Percentiles rank a stretch among this genome's conserved stretches.
These are phyloP conservation scores for Drosophila picticornis DNA, from an alignment of 2,888 invertebrate species.

Conservation along the genomic window DNA sequence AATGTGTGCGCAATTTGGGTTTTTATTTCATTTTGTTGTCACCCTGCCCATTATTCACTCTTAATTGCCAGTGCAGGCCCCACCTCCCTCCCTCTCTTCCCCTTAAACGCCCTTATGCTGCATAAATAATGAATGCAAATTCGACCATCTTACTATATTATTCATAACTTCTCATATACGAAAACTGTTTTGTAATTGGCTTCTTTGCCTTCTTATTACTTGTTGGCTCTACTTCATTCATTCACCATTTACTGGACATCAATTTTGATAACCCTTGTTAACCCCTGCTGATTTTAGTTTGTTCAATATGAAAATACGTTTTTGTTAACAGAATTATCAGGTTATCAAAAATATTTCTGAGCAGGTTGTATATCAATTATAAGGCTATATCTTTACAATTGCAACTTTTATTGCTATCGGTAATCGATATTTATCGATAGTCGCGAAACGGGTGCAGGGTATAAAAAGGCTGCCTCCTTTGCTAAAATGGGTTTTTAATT, in stretches of 20 bases:
- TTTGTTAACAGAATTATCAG: neutral
- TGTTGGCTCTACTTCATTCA: neutral
- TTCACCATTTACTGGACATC: neutral
- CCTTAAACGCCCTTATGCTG: conserved; percentile 7
- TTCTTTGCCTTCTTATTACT: conserved; percentile 9
- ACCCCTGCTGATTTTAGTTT: neutral
- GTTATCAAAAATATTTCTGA: neutral
- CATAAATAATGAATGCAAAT: conserved; percentile 32
- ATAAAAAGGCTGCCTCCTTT: neutral
- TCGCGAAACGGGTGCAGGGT: neutral
- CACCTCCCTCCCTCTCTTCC: neutral
- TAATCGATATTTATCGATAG: neutral
- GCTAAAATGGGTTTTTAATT: neutral
- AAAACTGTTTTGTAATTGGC: conserved; percentile 5
- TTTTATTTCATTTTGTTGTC: conserved; percentile 40
- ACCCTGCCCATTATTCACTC: conserved; percentile 19
- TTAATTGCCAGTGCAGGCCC: conserved; percentile 34
- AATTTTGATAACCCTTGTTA: neutral
- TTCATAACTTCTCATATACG: conserved; percentile 3
- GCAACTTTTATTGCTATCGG: neutral
- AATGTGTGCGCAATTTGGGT: conserved; percentile 28
- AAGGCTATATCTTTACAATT: neutral
- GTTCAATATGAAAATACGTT: neutral
- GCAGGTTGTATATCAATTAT: neutral
- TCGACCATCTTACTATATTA: neutral